These are phyloP conservation scores for Phalacrocorax carbo DNA, from an alignment of 2,113 vertebrate genomes.

Conservation along the genomic window DNA sequence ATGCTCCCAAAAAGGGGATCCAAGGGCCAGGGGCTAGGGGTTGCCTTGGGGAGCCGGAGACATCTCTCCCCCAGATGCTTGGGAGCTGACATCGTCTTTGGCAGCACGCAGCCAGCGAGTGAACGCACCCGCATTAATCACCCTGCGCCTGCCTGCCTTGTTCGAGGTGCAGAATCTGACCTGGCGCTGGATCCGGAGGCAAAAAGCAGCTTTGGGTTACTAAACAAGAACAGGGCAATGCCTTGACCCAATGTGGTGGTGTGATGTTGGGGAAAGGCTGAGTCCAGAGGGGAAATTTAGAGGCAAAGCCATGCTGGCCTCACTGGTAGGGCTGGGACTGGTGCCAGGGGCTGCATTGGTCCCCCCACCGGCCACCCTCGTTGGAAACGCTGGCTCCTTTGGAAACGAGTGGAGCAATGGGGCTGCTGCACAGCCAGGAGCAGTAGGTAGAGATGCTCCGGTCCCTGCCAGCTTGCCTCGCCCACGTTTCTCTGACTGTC, in stretches of 20 bases:
- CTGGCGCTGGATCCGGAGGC: neutral
- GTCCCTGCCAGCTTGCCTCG: neutral
- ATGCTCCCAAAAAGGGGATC: neutral
- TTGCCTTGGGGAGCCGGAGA: neutral
- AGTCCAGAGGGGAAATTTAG: neutral
- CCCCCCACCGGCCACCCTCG: no score
- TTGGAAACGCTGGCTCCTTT: neutral
- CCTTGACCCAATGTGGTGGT: fast-evolving
- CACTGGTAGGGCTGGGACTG: neutral
- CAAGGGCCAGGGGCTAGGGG: neutral
- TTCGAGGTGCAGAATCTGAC: neutral
- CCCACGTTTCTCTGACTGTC: fast-evolving
- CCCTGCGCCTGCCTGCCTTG: neutral
- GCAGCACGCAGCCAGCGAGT: neutral
- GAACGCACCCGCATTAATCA: neutral
- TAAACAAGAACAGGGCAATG: neutral
- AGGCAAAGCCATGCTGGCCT: neutral
- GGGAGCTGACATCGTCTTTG: conserved; percentile 44
- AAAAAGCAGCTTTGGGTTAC: neutral
- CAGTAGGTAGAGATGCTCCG: fast-evolving
- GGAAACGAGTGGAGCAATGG: neutral
- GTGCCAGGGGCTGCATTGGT: neutral
- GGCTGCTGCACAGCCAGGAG: fast-evolving
- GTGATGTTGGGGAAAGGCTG: neutral
- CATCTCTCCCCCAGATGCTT: neutral